phyloP scores from a whole-genome alignment of 2,888 invertebrate species.

The Lacanobia oleracea region DNA sequence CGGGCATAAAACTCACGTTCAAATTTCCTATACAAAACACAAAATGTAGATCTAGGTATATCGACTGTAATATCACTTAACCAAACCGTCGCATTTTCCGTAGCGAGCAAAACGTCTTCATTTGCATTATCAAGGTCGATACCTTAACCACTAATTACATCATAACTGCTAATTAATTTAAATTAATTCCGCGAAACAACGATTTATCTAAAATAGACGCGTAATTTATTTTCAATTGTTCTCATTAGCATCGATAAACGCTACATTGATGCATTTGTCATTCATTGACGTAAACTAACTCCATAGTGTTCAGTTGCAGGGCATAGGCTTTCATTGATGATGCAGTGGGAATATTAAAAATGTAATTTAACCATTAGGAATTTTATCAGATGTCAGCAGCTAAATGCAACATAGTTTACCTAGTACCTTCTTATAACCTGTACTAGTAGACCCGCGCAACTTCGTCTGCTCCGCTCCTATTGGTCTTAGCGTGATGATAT shows the following conservation, averaged over 20 bases:
- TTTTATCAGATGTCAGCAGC: not conserved
- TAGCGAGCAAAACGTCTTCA: constrained; percentile 1
- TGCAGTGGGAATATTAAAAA: constrained; percentile 32
- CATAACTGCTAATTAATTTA: constrained; percentile 45
- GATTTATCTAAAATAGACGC: not conserved
- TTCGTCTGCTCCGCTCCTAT: too few relatives aligned
- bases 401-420: not conserved
- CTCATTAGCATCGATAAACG: constrained; percentile 21
- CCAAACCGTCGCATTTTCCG: not conserved
- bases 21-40: too few relatives aligned
- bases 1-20: too few relatives aligned
- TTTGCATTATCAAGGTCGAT: constrained; percentile 33
- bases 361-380: constrained; percentile 12
- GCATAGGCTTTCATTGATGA: constrained; percentile 31
- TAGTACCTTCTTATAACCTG: too few relatives aligned
- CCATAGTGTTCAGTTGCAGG: constrained; percentile 20
- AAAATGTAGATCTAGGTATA: too few relatives aligned
- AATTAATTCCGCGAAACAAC: constrained; percentile 43
- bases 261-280: constrained; percentile 37
- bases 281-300: constrained; percentile 41
- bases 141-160: constrained; percentile 23
- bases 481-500: too few relatives aligned
- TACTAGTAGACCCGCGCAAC: too few relatives aligned
- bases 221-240: constrained; percentile 18
- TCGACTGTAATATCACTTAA: too few relatives aligned